phyloP scores from a whole-genome alignment of 2,888 invertebrate species.

The Omphaloscelis lunosa region DNA sequence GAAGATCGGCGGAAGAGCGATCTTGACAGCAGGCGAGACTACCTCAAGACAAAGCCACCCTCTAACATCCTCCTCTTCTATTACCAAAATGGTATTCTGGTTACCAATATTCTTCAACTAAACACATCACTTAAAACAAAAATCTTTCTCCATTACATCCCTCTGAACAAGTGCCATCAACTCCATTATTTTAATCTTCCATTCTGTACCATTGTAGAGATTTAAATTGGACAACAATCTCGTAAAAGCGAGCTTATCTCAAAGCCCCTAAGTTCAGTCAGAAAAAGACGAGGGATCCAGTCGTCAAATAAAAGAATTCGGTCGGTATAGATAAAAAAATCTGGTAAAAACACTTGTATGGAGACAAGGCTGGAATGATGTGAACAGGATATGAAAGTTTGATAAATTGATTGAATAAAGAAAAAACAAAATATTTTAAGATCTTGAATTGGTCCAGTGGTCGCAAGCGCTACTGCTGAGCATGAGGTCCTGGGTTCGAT shows the following conservation, averaged over 20 bases:
- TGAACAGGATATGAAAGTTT: constrained; percentile 38
- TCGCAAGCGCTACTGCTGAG: too few relatives aligned
- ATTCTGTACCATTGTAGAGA: constrained; percentile 50
- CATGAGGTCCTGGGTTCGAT: too few relatives aligned
- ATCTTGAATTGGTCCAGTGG: too few relatives aligned
- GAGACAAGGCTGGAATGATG: constrained; percentile 28
- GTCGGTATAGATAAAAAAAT: constrained; percentile 65
- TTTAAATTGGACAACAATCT: constrained; percentile 66
- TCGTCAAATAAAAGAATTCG: constrained; percentile 67
- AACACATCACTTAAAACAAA: constrained; percentile 20
- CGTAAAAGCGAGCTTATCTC: constrained; percentile 67
- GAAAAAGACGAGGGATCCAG: constrained; percentile 55
- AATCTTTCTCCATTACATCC: constrained; percentile 20
- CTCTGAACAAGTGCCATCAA: constrained; percentile 49
- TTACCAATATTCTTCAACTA: background rate
- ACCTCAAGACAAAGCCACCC: too few relatives aligned
- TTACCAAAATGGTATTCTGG: too few relatives aligned
- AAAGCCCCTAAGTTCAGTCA: constrained; percentile 61
- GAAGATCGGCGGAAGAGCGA: too few relatives aligned
- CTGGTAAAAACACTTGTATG: constrained; percentile 66
- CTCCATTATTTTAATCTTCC: constrained; percentile 57
- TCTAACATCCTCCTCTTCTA: too few relatives aligned
- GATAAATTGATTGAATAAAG: background rate
- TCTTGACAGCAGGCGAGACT: too few relatives aligned
- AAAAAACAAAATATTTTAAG: too few relatives aligned